These are phyloP conservation scores for Nephrotoma guestfalica DNA, from an alignment of 2,888 invertebrate genomes.

Conservation along the genomic window DNA sequence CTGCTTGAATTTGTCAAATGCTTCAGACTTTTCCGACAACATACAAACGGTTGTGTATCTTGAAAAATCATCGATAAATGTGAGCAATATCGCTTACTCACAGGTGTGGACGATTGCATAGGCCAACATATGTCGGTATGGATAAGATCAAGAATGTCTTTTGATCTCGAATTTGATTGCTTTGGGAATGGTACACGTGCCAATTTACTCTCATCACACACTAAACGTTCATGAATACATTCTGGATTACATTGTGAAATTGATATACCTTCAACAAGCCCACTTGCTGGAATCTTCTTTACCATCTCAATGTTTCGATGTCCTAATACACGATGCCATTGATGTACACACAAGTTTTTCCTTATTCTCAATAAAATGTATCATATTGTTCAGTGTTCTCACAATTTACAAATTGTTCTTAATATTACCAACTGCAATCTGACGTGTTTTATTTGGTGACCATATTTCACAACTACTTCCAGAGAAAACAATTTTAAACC, in stretches of 20 bases:
- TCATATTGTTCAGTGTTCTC: background rate
- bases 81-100: slow-evolving; percentile 15
- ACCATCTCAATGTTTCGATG: slow-evolving; percentile 13
- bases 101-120: slow-evolving; percentile 13
- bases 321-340: no score
- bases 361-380: background rate
- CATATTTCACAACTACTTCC: background rate
- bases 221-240: slow-evolving; percentile 18
- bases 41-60: slow-evolving; percentile 17
- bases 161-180: no score
- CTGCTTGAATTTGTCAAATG: slow-evolving; percentile 11
- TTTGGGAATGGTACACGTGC: no score
- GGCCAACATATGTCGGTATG: no score
- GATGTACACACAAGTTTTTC: slow-evolving; percentile 12
- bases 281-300: slow-evolving; percentile 7
- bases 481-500: slow-evolving; percentile 1
- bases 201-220: no score
- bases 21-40: slow-evolving; percentile 16
- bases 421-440: slow-evolving; percentile 2
- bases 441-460: background rate
- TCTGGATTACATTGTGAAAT: background rate
- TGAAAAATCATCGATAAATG: slow-evolving; percentile 21
- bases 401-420: background rate
- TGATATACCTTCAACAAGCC: slow-evolving; percentile 12
- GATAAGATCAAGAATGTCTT: no score